Evolutionary conservation across 2,797 vertebrate species (phyloP), one percentile per base, ranked within the genome.

Genomic region (Halcyon smyrnensis): DNA sequence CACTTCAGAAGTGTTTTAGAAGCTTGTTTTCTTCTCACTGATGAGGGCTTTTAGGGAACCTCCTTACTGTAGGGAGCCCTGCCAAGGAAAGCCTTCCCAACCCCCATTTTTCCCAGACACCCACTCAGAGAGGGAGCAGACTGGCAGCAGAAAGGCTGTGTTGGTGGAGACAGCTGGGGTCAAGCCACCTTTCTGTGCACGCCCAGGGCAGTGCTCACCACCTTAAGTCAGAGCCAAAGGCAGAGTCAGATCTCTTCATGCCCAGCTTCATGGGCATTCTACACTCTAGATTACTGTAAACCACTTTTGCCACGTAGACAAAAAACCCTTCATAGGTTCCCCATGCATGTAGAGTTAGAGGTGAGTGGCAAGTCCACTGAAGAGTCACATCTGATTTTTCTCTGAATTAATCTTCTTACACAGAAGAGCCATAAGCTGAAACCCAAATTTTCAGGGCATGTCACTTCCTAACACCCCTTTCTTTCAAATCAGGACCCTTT

Each of bases 41-140:
- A 92, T 75, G 70, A 93, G 90, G 74, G 57, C 88, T 76, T 95
- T 93, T 70, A 92, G 86, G 88, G 89, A 96, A 95, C 63, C 64
- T 94, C 94, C 71, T 43, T 16, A 27, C 60, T 51, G 62, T 23
- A 84, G 88, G 84, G 60, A 96, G 70, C 9, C 89, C 88, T 90
- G 81, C 20, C 0, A 27, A 96, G 94, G 94, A 95, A 97, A 94
- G 84, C 94, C 96, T 89, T 93, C 67, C 84, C 84, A 85, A 63
- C 92, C 85, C 59, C 85, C 80, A 63, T 4, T 36, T 63, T 94
- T 87, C 67, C 46, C 60, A 94, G 60, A 70, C 80, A 45, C 74
- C 77, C 74, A 87, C 67, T 3, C 7, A 2, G 34, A 64, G 56
- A 4, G 8, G 27, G n/a, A 91, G 46, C 67, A 73, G 74, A 25